Conservation (phyloP, 1,140 invertebrate genomes). For the Drosophila gunungcola region DNA sequence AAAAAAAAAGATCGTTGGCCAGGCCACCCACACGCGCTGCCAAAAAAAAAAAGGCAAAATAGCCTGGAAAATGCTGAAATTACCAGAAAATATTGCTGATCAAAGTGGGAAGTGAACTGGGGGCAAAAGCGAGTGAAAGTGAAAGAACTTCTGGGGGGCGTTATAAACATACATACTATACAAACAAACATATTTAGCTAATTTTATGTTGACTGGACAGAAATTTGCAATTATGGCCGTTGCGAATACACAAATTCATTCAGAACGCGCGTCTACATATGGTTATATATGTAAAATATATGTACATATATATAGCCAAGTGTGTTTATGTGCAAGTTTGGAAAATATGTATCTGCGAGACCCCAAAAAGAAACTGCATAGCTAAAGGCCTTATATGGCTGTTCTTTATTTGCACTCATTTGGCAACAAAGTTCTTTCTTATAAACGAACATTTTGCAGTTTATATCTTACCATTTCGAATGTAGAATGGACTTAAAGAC, state of each 20-base stretch:
- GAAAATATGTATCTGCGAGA: slow-evolving; percentile 7
- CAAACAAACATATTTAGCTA: slow-evolving; percentile 28
- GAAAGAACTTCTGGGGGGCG: slow-evolving; percentile 35
- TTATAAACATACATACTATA: background rate
- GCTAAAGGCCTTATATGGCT: slow-evolving; percentile 21
- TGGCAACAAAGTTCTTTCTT: slow-evolving; percentile 12
- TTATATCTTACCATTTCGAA: background rate
- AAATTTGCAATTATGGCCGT: slow-evolving; percentile 44
- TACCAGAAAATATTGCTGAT: slow-evolving; percentile 37
- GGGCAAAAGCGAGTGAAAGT: slow-evolving; percentile 33
- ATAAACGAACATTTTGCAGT: background rate
- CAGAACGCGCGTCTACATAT: slow-evolving; percentile 18
- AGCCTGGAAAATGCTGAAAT: slow-evolving; percentile 6
- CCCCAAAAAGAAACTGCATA: slow-evolving; percentile 33
- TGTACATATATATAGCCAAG: slow-evolving; percentile 4
- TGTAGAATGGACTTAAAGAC: background rate
- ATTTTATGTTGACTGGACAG: slow-evolving; percentile 52
- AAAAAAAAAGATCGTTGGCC: slow-evolving; percentile 14
- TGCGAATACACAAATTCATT: slow-evolving; percentile 29
- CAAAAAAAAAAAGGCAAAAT: background rate
- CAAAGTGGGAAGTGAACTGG: slow-evolving; percentile 3
- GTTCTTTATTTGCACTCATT: slow-evolving; percentile 26
- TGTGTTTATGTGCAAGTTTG: slow-evolving; percentile 13
- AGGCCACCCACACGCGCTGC: slow-evolving; percentile 31
- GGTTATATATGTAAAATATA: background rate